phyloP scores from a whole-genome alignment of 2,888 invertebrate species.

The Melinopterus prodromus region DNA sequence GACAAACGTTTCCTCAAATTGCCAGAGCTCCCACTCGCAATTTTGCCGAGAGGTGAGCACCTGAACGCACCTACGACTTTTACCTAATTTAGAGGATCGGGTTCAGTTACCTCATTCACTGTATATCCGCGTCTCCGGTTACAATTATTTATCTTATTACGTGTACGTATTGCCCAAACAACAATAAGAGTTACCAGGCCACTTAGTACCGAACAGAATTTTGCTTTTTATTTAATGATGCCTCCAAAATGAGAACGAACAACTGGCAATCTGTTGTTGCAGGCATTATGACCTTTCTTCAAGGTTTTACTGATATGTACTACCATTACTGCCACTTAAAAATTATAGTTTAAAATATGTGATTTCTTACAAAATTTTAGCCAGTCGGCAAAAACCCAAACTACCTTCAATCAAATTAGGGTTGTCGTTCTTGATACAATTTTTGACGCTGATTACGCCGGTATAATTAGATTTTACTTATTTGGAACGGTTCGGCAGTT shows the following conservation, averaged over 20 bases:
- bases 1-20: background rate
- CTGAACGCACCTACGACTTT: background rate
- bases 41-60: background rate
- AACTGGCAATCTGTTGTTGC: background rate
- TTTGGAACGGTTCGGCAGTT: too few species aligned
- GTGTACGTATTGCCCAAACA: background rate
- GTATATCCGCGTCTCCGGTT: background rate
- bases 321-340: too few species aligned
- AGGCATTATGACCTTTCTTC: too few species aligned
- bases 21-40: background rate
- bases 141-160: background rate
- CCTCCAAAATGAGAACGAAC: background rate
- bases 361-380: too few species aligned
- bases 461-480: too few species aligned
- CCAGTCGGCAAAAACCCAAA: too few species aligned
- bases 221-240: background rate
- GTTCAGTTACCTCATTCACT: background rate
- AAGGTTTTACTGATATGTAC: too few species aligned
- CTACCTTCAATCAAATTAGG: too few species aligned
- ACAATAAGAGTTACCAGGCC: background rate
- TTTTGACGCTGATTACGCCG: too few species aligned
- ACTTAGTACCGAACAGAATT: background rate
- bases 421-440: too few species aligned
- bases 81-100: background rate
- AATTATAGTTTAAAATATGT: too few species aligned